Percentiles rank a stretch among this genome's conserved stretches.
Conservation (phyloP, 2,113 vertebrate species). For the Marmota monax region DNA sequence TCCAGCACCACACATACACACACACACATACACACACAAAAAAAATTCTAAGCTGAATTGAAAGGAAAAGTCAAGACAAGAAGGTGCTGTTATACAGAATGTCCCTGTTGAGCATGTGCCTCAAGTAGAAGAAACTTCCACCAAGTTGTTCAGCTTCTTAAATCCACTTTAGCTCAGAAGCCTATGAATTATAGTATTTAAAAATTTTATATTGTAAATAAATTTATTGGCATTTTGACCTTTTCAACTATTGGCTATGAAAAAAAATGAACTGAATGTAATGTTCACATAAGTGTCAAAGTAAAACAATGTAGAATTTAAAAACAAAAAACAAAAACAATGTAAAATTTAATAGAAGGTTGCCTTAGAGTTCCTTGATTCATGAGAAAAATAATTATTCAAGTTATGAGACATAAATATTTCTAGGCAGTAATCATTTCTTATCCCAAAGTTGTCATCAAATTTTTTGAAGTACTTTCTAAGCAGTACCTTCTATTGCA, state of each 20-base stretch:
- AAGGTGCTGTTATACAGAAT: background rate
- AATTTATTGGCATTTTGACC: background rate
- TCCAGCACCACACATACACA: no score
- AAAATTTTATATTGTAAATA: background rate
- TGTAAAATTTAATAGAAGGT: background rate
- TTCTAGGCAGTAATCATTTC: background rate
- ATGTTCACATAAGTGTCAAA: background rate
- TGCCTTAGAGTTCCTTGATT: background rate
- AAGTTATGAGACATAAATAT: background rate
- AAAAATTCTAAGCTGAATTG: background rate
- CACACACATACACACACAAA: no score
- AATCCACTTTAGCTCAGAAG: background rate
- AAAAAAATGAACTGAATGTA: background rate
- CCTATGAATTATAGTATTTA: background rate
- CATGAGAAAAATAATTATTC: conserved; percentile 5
- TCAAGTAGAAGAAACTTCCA: background rate
- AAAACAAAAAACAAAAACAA: background rate
- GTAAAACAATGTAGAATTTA: background rate
- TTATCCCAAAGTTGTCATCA: background rate
- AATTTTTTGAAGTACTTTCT: background rate
- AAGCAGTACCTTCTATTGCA: background rate
- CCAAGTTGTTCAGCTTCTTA: background rate
- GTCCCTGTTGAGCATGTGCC: background rate
- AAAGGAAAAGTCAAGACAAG: background rate
- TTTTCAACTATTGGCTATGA: background rate